Base-by-base conservation (phyloP, 2,113 vertebrate species). In the Ophthalmolycus amberensis region DNA sequence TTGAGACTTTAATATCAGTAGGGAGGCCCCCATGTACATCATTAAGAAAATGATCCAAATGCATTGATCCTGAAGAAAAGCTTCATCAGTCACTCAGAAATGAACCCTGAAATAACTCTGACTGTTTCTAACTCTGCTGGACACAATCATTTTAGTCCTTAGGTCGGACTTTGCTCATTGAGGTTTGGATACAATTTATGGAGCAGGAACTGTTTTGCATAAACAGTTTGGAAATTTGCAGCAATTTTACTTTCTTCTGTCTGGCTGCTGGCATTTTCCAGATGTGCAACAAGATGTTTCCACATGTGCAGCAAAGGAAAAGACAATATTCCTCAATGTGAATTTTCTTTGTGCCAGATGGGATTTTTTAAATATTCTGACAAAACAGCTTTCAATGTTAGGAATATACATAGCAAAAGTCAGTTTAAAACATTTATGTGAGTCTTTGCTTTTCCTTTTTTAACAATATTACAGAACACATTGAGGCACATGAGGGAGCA, bases 261-360 rank as follows among this genome's bases (percentile, higher is more conserved):
- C 83, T 91, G 75, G 85, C 90, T 90, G 63, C 82, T 86, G 85
- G 87, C 91, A 58, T 86, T 84, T 93, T 85, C 93, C 95, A 96
- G 94, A 96, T 96, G 95, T 94, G 84, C 71, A 87, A 71, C 48
- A 81, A 85, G 90, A 93, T 77, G 90, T 91, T 96, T 90, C 92
- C 94, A 95, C 91, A 95, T 95, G 93, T 95, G 85, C 76, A 70
- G 82, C 60, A 66, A 25, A 48, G 85, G 88, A 79, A 88, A 88
- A 77, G 66, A 77, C 65, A 76, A 85, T 80, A 85, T 86, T 70
- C 72, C 65, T 71, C 40, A 9, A 2, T 77, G 83, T 88, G 74
- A 58, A 85, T 76, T 71, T 73, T 29, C 69, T 40, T 62, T 69
- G 38, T 62, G 38, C 79, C 69, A 70, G n/a, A 67, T 60, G 74